Evolutionary conservation across 2,888 invertebrate genomes (phyloP), one percentile per base, ranked within the genome.

Genomic region (Amorpha juglandis): DNA sequence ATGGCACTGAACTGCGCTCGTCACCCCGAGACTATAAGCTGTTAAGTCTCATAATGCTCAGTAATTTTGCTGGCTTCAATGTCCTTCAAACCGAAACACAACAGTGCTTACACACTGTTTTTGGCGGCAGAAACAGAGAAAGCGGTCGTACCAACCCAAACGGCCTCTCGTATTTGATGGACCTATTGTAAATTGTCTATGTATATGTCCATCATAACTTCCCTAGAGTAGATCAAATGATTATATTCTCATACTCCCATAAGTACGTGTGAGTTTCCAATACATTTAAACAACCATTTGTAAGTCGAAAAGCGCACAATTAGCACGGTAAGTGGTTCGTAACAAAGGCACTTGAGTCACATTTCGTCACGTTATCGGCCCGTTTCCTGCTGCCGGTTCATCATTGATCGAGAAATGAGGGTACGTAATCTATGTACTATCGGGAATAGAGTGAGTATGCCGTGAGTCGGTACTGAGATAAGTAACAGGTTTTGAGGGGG

Each of bases 381-480:
- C 70, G 72, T 78, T 86, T 87, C 86, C 85, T 83, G 78, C 68
- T 74, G 75, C 71, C 71, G 67, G 70, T 73, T 71, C 71, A 82
- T 80, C 80, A 76, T 79, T 80, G 80, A 83, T 84, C 77, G 76
- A 79, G 82, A 82, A 84, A 84, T 84, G 84, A 80, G 84, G 82
- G 79, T 83, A 80, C 78, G 72, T 76, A 75, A 75, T 74, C 74
- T 75, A 73, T 65, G 67, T 71, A 67, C 66, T 66, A 52, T 62
- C 69, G 21, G 73, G 64, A 68, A 69, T 73, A 64, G 68, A 70
- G 72, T 68, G 51, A 16, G 69, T 68, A 71, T 63, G 63, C 2
- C 0, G n/a, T 16, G 9, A 55, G 55, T 55, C 1, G 16, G 9
- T 38, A 9, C 8, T 8, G 38, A 16, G 55, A 16, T 35, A 58